Base-by-base conservation (phyloP, 2,888 invertebrate genomes). In the Standfussiana lucernea region DNA sequence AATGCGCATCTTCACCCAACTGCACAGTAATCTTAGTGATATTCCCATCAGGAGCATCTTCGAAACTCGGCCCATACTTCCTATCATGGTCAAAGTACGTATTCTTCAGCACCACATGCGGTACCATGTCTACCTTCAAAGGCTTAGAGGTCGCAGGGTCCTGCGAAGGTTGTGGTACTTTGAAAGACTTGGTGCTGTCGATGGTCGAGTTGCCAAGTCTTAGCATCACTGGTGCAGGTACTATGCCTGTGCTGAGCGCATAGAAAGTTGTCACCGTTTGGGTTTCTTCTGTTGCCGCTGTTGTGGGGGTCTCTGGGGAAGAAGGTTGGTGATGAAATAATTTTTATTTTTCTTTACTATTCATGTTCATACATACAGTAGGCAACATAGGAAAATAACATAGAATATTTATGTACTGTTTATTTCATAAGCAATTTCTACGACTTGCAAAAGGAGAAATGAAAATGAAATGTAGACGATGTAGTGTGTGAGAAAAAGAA, bases 51-150 rank as follows among this genome's bases (percentile, higher is more conserved):
- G 94, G 92, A 0, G 92, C 89, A 72, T 96, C 97, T 89, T 98
- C 98, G 89, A 98, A 98, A 86, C 98, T 98, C 47, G 98, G 98
- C 50, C 98, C 98, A 94, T 98, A 98, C 89, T 97, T 97, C 75
- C 96, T 91, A 74, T 97, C 97, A 66, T 97, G 97, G 71, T 97
- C 96, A 59, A 96, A 96, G 79, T 96, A 96, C 0, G 94, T 96
- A 65, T 96, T 96, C 90, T 95, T 95, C 0, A 93, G 91, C 8
- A 96, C 92, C 15, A 96, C 95, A 79, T 96, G 95, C 0, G 96
- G 96, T 21, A 95, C 92, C 90, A 94, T 89, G 15, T 93, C 93
- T 15, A 91, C 87, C 76, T 93, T 90, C 6, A 84, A 40, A 67
- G 84, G 69, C 81, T 88, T 66, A 47, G 80, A 21, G 73, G 88